These are phyloP conservation scores for Podargus strigoides DNA, from an alignment of 2,797 vertebrate species.

Conservation along the genomic window DNA sequence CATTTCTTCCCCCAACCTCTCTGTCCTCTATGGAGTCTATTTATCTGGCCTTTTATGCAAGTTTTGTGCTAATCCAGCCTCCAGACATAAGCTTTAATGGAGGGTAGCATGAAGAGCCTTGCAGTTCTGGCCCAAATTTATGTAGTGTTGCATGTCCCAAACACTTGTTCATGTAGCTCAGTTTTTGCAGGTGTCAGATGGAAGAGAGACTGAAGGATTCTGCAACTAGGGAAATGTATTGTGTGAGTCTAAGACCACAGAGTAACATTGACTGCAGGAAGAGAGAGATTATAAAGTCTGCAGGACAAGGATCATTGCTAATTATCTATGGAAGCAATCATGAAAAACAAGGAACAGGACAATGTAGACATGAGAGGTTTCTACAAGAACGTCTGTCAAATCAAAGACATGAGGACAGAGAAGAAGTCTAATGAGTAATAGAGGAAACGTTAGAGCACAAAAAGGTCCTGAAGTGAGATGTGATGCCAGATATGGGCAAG, in stretches of 20 bases:
- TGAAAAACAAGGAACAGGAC: neutral
- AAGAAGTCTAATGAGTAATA: neutral
- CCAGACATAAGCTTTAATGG: neutral
- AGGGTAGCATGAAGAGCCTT: neutral
- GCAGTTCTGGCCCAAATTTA: neutral
- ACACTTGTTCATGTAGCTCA: neutral
- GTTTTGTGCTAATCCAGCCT: neutral
- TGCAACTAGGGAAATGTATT: neutral
- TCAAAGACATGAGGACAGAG: neutral
- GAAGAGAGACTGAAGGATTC: neutral
- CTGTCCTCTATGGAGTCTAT: neutral
- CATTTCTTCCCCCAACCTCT: neutral
- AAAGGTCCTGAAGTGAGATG: neutral
- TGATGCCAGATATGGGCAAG: neutral
- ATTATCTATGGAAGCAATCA: neutral
- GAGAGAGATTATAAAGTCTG: neutral
- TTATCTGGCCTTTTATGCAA: neutral
- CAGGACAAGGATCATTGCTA: neutral
- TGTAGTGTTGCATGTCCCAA: neutral
- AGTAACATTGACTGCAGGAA: neutral
- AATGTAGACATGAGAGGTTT: neutral
- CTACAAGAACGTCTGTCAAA: neutral
- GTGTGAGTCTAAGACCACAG: neutral
- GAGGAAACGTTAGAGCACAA: neutral
- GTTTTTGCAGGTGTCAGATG: neutral